phyloP scores from a whole-genome alignment of 2,113 vertebrate genomes.

The Cardinalis cardinalis region DNA sequence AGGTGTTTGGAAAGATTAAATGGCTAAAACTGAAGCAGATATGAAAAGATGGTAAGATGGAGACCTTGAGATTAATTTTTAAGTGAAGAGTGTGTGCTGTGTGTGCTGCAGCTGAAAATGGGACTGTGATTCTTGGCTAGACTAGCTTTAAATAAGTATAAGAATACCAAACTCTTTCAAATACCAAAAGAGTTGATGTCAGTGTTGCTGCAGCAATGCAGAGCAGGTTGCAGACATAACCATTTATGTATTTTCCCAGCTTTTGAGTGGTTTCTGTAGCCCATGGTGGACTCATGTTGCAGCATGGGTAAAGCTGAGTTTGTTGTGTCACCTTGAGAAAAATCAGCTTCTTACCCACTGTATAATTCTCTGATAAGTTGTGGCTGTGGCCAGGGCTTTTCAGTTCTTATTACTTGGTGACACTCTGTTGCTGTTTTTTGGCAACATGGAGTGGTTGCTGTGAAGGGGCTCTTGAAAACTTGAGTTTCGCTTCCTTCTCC shows the following conservation, averaged over 20 bases:
- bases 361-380: not conserved
- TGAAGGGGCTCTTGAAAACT: not conserved
- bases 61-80: not conserved
- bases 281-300: not conserved
- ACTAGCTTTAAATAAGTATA: not conserved
- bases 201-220: not conserved
- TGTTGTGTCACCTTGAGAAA: not conserved
- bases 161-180: not conserved
- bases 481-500: not conserved
- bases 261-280: not conserved
- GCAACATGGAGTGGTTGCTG: not conserved
- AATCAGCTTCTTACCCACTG: not conserved
- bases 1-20: not conserved
- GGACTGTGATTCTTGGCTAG: not conserved
- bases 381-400: not conserved
- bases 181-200: not conserved
- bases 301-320: not conserved
- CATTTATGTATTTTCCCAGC: not conserved
- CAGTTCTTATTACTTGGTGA: not conserved
- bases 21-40: not conserved
- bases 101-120: not conserved
- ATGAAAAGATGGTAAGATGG: not conserved
- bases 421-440: not conserved
- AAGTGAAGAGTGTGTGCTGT: not conserved
- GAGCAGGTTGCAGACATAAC: not conserved